Evolutionary conservation across 2,113 vertebrate genomes (phyloP).

Genomic region (rat (Rattus norvegicus)): GRCr8 NC_086021.1:75786001-75786500

Average conservation of each 20-base stretch:
- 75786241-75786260: conserved; percentile 9
- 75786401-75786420: neutral
- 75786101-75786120: neutral
- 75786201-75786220: neutral
- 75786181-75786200: neutral
- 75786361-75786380: neutral
- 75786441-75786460: neutral
- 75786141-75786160: neutral
- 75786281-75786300: neutral
- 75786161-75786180: neutral
- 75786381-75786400: neutral
- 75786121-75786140: neutral
- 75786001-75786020: neutral
- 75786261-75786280: neutral
- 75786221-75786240: neutral
- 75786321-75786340: neutral
- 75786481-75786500: neutral
- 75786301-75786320: neutral
- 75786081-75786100: neutral
- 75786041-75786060: neutral
- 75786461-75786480: neutral
- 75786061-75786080: neutral
- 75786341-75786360: neutral
- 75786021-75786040: neutral
- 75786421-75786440: neutral